Conservation (phyloP, 2,888 invertebrate species). For the Polymixis flavicincta region DNA sequence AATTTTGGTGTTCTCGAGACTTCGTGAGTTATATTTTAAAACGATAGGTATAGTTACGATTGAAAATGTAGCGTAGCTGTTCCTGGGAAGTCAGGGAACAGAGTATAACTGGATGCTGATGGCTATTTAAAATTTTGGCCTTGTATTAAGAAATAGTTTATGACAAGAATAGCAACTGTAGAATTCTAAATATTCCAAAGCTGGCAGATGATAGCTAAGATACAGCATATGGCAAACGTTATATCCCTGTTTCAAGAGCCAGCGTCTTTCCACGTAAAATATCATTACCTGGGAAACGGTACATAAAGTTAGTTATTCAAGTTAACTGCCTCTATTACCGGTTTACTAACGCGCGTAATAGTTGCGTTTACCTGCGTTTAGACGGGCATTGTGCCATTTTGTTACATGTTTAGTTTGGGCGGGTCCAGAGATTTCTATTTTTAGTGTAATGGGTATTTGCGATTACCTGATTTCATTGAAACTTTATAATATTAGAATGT, state of each 20-base stretch:
- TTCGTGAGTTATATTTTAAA: not conserved
- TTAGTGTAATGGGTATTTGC: conserved; percentile 17
- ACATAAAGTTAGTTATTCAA: conserved; percentile 42
- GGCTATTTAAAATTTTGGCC: not conserved
- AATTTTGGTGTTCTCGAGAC: not conserved
- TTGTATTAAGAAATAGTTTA: not conserved
- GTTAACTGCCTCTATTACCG: conserved; percentile 40
- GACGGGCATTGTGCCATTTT: conserved; percentile 48
- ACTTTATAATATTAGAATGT: conserved; percentile 6
- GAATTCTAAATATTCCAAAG: not conserved
- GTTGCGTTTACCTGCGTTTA: conserved; percentile 39
- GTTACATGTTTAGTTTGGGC: conserved; percentile 34
- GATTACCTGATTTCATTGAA: conserved; percentile 27
- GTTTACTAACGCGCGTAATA: conserved; percentile 51
- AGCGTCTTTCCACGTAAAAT: conserved; percentile 42
- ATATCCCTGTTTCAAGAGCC: not conserved
- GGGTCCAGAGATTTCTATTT: conserved; percentile 26
- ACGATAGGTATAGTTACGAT: not conserved
- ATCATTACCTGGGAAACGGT: conserved; percentile 34
- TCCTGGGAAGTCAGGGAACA: not conserved
- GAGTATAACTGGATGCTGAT: not conserved
- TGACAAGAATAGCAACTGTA: not conserved
- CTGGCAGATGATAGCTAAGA: not conserved
- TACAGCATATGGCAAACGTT: not conserved
- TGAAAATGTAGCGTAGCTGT: not conserved